Evolutionary conservation across 2,113 vertebrate species (phyloP), one percentile per base, ranked within the genome.

Genomic region (Anas platyrhynchos): DNA sequence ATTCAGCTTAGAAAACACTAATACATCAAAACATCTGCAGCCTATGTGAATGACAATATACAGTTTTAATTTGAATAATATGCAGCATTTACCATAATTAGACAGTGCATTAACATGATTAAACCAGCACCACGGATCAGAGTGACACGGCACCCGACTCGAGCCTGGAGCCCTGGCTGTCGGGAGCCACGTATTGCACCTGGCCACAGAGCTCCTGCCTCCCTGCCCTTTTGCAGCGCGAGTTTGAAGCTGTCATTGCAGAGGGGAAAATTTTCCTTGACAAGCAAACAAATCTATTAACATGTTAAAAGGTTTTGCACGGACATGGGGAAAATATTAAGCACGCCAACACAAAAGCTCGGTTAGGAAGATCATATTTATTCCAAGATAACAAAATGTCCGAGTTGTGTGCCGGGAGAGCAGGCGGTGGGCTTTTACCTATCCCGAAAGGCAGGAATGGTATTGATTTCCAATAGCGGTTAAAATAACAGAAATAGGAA

Each of bases 31-130:
- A 83, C 1, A 34, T 81, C 88, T 88, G 76, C 85, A 88, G 88
- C n/a, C 76, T 63, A 95, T 2, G 8, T 86, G 93, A 91, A 95
- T 54, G 81, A 66, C 90, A 95, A 95, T 88, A 96, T 91, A 92
- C 82, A 94, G 94, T 97, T 97, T 96, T 94, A 95, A 97, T 97
- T 89, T 91, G 58, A 94, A 96, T 97, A 96, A 97, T 96, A 96
- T 94, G 86, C 54, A 91, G 84, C 88, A 73, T 97, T 97, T 97
- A 96, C 92, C 96, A 97, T 97, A 97, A 97, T 97, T 96, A 97
- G 96, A 82, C 93, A 96, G 95, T 16, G 1, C 91, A 97, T 97
- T 97, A 97, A 96, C 91, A 85, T 95, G 86, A 96, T 96, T 96
- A 97, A 95, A 86, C 79, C 41, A 36, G 76, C 0, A 0, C 81